Evolutionary conservation across 2,797 vertebrate genomes (phyloP).

Genomic region (Gambelia wislizenii): DNA sequence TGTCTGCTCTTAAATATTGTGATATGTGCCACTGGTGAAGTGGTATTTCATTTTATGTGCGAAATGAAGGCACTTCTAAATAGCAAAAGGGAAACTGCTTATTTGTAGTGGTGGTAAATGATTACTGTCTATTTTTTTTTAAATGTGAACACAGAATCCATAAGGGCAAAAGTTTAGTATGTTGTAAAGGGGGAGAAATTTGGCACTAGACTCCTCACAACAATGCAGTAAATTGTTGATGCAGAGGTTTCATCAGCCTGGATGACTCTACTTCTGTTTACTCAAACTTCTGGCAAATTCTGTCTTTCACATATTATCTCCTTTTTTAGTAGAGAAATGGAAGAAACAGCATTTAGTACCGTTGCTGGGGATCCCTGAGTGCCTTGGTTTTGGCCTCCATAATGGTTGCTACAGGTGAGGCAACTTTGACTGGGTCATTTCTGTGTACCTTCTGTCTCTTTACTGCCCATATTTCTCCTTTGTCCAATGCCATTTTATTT

Average conservation of each 20-base stretch:
- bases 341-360: conserved; percentile 83
- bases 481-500: neutral
- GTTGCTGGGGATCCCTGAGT: conserved; percentile 88
- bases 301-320: conserved; percentile 33
- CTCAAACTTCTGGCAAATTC: neutral
- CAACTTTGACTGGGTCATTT: neutral
- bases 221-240: neutral
- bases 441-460: neutral
- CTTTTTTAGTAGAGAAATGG: conserved; percentile 89
- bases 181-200: neutral
- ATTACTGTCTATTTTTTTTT: neutral
- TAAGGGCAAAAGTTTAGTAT: neutral
- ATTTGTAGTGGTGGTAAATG: neutral
- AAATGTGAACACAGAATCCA: neutral
- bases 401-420: conserved; percentile 88
- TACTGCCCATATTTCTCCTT: no score
- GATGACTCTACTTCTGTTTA: neutral
- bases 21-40: neutral
- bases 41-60: neutral
- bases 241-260: neutral
- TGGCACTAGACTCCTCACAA: neutral
- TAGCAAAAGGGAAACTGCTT: neutral
- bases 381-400: conserved; percentile 89
- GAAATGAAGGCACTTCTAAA: neutral
- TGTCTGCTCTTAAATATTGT: neutral